Percentiles rank a stretch among this genome's conserved stretches.
phyloP scores from a whole-genome alignment of 1,140 invertebrate species.

The Drosophila mayri region DNA sequence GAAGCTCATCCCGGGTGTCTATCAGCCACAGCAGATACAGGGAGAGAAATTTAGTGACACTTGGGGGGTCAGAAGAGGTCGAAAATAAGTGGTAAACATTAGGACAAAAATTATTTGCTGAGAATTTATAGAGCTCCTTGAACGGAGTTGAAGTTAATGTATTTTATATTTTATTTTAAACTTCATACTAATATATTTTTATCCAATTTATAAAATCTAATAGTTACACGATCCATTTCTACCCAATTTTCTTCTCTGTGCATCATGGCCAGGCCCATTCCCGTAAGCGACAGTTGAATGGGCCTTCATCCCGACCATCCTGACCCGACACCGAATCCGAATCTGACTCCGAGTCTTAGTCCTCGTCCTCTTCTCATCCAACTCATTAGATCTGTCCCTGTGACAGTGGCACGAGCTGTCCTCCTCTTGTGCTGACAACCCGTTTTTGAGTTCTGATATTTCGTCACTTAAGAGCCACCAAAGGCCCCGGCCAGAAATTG shows the following conservation, averaged over 20 bases:
- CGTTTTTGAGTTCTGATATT: conserved; percentile 45
- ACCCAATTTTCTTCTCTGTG: neutral
- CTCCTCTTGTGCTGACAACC: conserved; percentile 45
- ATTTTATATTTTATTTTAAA: neutral
- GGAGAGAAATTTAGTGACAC: neutral
- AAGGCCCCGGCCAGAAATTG: conserved; percentile 26
- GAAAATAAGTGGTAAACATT: too few species aligned
- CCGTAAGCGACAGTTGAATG: conserved; percentile 67
- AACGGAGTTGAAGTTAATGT: too few species aligned
- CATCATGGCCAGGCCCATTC: conserved; percentile 4
- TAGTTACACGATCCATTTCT: neutral
- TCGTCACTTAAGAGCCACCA: conserved; percentile 37
- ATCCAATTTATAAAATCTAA: neutral
- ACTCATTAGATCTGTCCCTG: conserved; percentile 63
- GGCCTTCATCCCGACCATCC: conserved; percentile 41
- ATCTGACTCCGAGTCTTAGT: conserved; percentile 7
- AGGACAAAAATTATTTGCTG: neutral
- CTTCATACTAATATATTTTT: neutral
- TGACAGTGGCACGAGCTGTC: conserved; percentile 27
- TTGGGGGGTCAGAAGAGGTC: neutral
- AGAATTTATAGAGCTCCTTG: neutral
- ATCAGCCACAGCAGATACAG: conserved; percentile 49
- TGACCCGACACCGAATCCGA: conserved; percentile 50
- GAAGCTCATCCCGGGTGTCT: conserved; percentile 60
- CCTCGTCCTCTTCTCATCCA: conserved; percentile 2